Evolutionary conservation across 2,113 vertebrate species (phyloP).

Genomic region (Corvus cornix): DNA sequence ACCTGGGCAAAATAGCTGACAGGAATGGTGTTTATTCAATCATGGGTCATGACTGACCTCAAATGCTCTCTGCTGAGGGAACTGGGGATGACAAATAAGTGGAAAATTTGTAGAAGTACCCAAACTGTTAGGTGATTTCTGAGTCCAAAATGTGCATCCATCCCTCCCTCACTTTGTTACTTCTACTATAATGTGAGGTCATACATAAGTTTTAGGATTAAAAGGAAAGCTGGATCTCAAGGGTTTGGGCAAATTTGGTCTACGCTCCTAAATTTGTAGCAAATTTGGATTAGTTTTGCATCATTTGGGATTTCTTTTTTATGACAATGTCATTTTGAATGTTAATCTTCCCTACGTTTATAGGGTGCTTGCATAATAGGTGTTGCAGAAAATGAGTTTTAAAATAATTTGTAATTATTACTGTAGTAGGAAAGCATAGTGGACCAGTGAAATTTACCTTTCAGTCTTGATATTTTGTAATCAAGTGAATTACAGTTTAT

Average conservation of each 20-base stretch:
- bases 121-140: neutral
- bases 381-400: neutral
- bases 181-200: neutral
- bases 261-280: neutral
- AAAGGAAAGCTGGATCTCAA: neutral
- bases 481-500: neutral
- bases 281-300: neutral
- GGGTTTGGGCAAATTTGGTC: neutral
- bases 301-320: neutral
- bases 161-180: neutral
- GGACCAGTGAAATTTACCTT: neutral
- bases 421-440: neutral
- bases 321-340: neutral
- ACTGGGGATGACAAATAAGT: neutral
- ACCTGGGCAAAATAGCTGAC: slow-evolving; percentile 11
- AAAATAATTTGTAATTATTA: neutral
- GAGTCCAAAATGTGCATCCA: neutral
- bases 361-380: neutral
- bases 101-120: neutral
- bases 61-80: neutral
- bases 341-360: neutral
- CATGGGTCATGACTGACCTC: neutral
- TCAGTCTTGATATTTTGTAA: neutral
- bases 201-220: neutral
- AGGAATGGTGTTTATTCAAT: neutral